Conservation (phyloP, 2,888 invertebrate genomes). For the Stenurella melanura region DNA sequence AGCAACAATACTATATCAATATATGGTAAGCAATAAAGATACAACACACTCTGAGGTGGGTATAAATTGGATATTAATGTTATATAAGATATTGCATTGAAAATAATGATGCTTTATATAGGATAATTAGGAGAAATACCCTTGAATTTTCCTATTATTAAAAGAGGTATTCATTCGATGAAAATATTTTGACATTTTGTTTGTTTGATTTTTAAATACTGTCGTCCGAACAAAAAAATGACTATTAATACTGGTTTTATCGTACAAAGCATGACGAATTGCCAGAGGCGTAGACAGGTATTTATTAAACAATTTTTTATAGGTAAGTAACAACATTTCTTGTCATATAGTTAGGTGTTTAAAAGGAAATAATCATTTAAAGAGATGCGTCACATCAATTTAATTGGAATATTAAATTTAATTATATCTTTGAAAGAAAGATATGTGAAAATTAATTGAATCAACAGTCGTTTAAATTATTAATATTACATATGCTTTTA, state of each 20-base stretch:
- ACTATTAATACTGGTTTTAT: background rate
- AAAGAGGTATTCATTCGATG: constrained; percentile 45
- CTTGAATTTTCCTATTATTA: constrained; percentile 52
- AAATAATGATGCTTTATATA: constrained; percentile 45
- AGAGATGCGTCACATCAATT: too few relatives aligned
- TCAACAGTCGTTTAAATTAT: too few relatives aligned
- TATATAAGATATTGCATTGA: constrained; percentile 54
- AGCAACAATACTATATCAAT: constrained; percentile 29
- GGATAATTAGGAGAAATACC: constrained; percentile 47
- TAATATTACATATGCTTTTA: too few relatives aligned
- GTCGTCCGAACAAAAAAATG: background rate
- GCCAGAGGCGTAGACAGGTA: background rate
- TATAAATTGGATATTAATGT: constrained; percentile 50
- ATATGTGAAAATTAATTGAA: too few relatives aligned
- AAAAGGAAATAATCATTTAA: too few relatives aligned
- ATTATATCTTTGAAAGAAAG: too few relatives aligned
- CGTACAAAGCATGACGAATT: background rate
- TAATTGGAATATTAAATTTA: too few relatives aligned
- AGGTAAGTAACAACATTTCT: too few relatives aligned
- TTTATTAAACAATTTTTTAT: background rate
- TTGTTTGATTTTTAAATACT: constrained; percentile 37
- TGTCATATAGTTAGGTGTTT: too few relatives aligned
- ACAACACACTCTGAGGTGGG: constrained; percentile 38
- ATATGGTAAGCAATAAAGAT: constrained; percentile 49
- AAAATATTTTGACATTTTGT: constrained; percentile 43